A percentile compares a stretch with the other conserved stretches of the same genome.
These are phyloP conservation scores for Rallus crepitans DNA, from an alignment of 2,797 vertebrate species.

Conservation along the genomic window DNA sequence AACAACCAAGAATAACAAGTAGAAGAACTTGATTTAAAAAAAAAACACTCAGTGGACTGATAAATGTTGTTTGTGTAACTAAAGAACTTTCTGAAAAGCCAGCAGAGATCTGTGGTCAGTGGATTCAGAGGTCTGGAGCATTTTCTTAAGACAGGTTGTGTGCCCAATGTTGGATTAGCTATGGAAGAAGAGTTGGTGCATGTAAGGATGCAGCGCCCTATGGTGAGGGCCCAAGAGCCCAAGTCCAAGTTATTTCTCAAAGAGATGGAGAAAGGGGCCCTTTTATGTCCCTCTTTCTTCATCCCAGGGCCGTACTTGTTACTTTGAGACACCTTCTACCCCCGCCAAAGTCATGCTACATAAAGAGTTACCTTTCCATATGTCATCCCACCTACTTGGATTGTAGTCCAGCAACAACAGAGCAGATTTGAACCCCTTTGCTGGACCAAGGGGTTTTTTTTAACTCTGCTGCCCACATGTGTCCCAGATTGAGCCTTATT, in stretches of 20 bases:
- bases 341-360: neutral
- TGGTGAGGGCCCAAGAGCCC: neutral
- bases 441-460: neutral
- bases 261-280: neutral
- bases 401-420: neutral
- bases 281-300: neutral
- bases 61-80: conserved; percentile 1
- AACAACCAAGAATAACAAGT: conserved; percentile 49
- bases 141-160: neutral
- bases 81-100: neutral
- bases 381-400: neutral
- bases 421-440: accelerated
- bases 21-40: neutral
- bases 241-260: neutral
- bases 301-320: neutral
- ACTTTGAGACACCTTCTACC: neutral
- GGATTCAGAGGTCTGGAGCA: neutral
- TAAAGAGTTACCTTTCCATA: neutral
- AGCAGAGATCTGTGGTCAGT: neutral
- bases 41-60: neutral
- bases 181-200: neutral
- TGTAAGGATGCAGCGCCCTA: accelerated
- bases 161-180: neutral
- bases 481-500: neutral
- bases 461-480: accelerated